phyloP scores from a whole-genome alignment of 2,113 vertebrate species.

The Macquaria ambigua region DNA sequence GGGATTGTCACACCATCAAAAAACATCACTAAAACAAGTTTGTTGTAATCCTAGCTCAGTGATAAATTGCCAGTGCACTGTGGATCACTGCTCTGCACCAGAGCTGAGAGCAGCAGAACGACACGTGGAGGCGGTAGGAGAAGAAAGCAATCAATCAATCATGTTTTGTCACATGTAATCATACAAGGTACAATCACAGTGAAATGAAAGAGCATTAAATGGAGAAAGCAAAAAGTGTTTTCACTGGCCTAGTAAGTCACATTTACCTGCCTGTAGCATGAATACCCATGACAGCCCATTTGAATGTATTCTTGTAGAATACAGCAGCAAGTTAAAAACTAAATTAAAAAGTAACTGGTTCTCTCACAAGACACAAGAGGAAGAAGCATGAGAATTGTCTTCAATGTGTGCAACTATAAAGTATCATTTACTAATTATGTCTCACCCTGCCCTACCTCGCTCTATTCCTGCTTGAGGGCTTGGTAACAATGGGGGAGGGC shows the following conservation, averaged over 20 bases:
- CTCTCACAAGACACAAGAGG: not conserved
- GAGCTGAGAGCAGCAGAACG: too few relatives aligned
- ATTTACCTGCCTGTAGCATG: too few relatives aligned
- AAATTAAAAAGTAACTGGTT: not conserved
- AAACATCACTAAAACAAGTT: not conserved
- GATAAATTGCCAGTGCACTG: not conserved
- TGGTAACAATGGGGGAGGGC: not conserved
- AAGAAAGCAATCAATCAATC: too few relatives aligned
- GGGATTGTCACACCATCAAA: not conserved
- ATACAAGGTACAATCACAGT: too few relatives aligned
- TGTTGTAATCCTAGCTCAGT: conserved; percentile 3
- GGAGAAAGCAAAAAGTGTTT: too few relatives aligned
- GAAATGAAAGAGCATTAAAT: too few relatives aligned
- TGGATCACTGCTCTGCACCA: too few relatives aligned
- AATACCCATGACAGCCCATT: too few relatives aligned
- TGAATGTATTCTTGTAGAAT: too few relatives aligned
- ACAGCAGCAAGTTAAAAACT: not conserved
- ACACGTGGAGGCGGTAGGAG: too few relatives aligned
- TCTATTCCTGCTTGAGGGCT: not conserved
- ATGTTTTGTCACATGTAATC: too few relatives aligned
- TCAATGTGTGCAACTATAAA: not conserved
- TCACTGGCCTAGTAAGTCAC: too few relatives aligned
- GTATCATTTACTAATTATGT: not conserved
- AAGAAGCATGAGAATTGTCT: not conserved
- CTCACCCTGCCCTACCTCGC: not conserved